Evolutionary conservation across 2,113 vertebrate species (phyloP).

Genomic region (Campylorhamphus procurvoides): DNA sequence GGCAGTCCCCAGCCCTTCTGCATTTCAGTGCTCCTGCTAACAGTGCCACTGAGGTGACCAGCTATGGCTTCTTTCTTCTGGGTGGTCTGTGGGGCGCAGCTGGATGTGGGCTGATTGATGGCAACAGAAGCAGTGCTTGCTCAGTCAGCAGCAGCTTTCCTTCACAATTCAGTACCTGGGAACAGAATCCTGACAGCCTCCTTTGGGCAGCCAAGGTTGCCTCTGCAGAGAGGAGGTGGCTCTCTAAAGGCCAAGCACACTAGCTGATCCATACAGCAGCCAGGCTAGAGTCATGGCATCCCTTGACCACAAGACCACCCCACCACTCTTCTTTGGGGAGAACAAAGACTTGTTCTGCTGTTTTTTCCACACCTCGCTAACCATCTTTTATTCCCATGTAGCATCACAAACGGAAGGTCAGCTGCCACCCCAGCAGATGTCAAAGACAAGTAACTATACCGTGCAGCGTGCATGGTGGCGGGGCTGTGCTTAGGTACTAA

Average conservation of each 20-base stretch:
- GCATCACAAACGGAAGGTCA: slow-evolving; percentile 83
- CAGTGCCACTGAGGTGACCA: background rate
- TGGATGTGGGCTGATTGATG: rapidly evolving
- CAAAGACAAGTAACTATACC: slow-evolving; percentile 92
- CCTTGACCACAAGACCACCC: background rate
- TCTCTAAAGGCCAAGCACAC: background rate
- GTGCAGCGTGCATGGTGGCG: slow-evolving; percentile 84
- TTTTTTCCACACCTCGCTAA: slow-evolving; percentile 59
- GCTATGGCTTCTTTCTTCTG: rapidly evolving
- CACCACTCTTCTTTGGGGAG: rapidly evolving
- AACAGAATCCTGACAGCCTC: background rate
- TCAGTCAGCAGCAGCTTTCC: background rate
- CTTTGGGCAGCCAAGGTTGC: background rate
- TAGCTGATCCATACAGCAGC: background rate
- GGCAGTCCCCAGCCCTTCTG: background rate
- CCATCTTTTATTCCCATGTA: slow-evolving; percentile 78
- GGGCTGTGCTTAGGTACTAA: slow-evolving; percentile 81
- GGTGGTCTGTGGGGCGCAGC: background rate
- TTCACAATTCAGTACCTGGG: background rate
- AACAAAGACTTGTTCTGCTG: background rate
- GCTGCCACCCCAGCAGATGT: slow-evolving; percentile 83
- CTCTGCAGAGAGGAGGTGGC: background rate
- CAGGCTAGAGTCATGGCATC: rapidly evolving
- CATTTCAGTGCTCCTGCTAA: background rate
- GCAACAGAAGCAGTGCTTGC: background rate